Evolutionary conservation across 2,797 vertebrate species (phyloP), one percentile per base, ranked within the genome.

Genomic region (Myotis vivesi): DNA sequence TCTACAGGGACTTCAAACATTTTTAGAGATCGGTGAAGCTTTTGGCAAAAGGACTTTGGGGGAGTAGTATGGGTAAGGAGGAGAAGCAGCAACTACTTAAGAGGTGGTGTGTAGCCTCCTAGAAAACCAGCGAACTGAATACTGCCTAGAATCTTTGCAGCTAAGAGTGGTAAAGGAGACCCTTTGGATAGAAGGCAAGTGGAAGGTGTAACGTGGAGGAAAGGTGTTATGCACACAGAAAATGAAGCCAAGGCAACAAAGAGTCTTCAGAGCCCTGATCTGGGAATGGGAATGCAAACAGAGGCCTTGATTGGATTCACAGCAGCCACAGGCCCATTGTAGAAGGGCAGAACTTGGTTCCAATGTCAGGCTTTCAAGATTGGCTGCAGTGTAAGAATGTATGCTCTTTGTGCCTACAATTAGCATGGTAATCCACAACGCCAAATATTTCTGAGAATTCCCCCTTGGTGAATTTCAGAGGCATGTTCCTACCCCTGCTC

Each of bases 1-100:
- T 98, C 98, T 97, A 22, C n/a, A 76, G 95, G 92, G 92, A 94
- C 87, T 72, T 3, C 49, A 97, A 85, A 96, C 89, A 95, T 97
- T 88, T 93, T 91, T 97, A 96, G 96, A 96, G 93, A 94, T 38
- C 6, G 93, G 93, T 68, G 95, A 97, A 94, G 71, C n/a, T 30
- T 87, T 1, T 82, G 88, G 89, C 30, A 77, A 96, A 89, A 91
- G 92, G 95, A 89, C 81, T 53, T 76, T 64, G 68, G 73, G 57
- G 72, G 19, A 75, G 41, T 84, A 86, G 64, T 73, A 82, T 96
- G 94, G 49, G 83, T 57, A 55, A 96, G 91, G 41, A 64, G 91
- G 81, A 96, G 76, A 86, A 73, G 59, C 86, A 57, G 73, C 85
- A 51, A 1, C 85, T 90, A 38, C 82, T 93, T 92, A 51, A 9